A percentile compares a stretch with the other conserved stretches of the same genome.
These are phyloP conservation scores for Ophiothrix spiculata DNA, from an alignment of 35 echinoderm and acorn worm species.

Conservation along the genomic window DNA sequence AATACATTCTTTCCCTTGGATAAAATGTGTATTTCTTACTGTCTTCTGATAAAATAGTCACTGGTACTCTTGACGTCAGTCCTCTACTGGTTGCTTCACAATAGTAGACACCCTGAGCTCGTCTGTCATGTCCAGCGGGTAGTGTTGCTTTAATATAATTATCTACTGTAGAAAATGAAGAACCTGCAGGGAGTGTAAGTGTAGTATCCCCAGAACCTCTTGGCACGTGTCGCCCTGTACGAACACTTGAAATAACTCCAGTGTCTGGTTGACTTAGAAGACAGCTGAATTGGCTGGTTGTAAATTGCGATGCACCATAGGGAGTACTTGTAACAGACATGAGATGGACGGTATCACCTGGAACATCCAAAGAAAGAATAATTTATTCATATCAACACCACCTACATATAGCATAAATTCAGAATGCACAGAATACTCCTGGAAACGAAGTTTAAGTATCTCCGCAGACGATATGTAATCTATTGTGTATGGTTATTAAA, in stretches of 20 bases:
- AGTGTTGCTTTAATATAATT: not conserved
- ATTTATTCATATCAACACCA: too few relatives aligned
- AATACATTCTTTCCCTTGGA: too few relatives aligned
- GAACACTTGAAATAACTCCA: not conserved
- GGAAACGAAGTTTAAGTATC: too few relatives aligned
- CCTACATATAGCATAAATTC: too few relatives aligned
- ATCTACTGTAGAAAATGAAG: not conserved
- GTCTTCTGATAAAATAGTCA: not conserved
- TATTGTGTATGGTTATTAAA: too few relatives aligned
- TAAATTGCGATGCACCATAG: not conserved
- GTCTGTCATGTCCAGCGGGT: not conserved
- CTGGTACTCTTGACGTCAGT: not conserved
- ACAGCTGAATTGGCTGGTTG: not conserved
- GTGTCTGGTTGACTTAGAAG: not conserved
- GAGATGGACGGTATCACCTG: not conserved
- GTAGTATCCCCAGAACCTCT: not conserved
- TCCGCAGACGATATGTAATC: too few relatives aligned
- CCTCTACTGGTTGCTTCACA: not conserved
- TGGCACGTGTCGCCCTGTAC: not conserved
- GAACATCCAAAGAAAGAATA: not conserved
- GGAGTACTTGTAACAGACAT: not conserved
- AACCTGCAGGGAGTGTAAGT: not conserved
- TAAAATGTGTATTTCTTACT: too few relatives aligned
- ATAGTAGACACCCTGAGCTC: not conserved
- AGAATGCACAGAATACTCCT: too few relatives aligned